Evolutionary conservation across 2,888 invertebrate species (phyloP), one percentile per base, ranked within the genome.

Genomic region (Monoplex corrugatus): DNA sequence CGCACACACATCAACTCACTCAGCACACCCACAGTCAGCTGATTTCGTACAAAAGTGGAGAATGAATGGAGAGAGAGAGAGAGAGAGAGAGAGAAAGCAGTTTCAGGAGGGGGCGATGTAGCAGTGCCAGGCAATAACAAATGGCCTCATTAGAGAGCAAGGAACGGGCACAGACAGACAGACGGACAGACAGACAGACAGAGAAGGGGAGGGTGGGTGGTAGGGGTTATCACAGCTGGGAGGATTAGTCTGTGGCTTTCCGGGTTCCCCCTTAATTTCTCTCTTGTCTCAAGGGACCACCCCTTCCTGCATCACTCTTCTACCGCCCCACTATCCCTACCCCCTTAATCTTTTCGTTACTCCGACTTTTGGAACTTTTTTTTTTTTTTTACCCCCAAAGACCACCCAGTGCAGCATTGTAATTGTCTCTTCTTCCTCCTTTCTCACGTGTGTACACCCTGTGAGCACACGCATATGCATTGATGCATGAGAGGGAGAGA

Each of bases 1-100:
- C n/a, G n/a, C n/a, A n/a, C n/a, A n/a, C n/a, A n/a, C n/a, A n/a
- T n/a, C n/a, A n/a, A n/a, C n/a, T n/a, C n/a, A n/a, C n/a, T n/a
- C n/a, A n/a, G n/a, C n/a, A n/a, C n/a, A n/a, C n/a, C n/a, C n/a
- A n/a, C n/a, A n/a, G n/a, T n/a, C n/a, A n/a, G n/a, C n/a, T n/a
- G n/a, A n/a, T n/a, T n/a, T n/a, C n/a, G n/a, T n/a, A n/a, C n/a
- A n/a, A n/a, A n/a, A 23, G 63, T 23, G 28, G 23, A n/a, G 63
- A 68, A 80, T 5, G 2, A 78, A 78, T 13, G 32, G 84, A 84
- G 50, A 84, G 50, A 32, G 50, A 68, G 86, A 40, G 68, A 40
- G 86, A 86, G 28, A 80, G 86, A 78, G 78, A 44, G 85, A 85
- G 28, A 35, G 86, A 32, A 44, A 19, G n/a, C n/a, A n/a, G n/a